These are phyloP conservation scores for Asarcornis scutulata DNA, from an alignment of 2,113 vertebrate species.

Conservation along the genomic window DNA sequence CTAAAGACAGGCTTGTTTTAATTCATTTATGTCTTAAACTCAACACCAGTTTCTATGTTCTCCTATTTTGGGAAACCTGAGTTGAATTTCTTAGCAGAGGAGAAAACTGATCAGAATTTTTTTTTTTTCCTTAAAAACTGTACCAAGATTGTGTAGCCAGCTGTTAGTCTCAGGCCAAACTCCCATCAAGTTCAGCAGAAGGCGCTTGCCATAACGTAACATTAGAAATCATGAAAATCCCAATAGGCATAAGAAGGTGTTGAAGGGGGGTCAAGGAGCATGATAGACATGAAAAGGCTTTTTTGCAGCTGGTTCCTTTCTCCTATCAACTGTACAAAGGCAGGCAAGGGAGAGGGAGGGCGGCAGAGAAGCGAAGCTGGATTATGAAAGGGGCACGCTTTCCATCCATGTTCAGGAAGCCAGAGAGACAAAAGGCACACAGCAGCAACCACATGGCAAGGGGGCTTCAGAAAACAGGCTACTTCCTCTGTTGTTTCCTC, in stretches of 20 bases:
- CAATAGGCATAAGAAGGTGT: slow-evolving; percentile 71
- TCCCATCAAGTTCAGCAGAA: neutral
- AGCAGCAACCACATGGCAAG: slow-evolving; percentile 60
- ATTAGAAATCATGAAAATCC: slow-evolving; percentile 73
- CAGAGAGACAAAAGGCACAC: slow-evolving; percentile 73
- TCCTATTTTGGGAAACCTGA: neutral
- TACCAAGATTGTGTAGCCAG: neutral
- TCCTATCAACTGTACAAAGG: slow-evolving; percentile 65
- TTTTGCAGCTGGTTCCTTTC: slow-evolving; percentile 76
- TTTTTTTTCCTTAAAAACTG: neutral
- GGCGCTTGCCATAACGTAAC: slow-evolving; percentile 53
- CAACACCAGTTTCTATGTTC: neutral
- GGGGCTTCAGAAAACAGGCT: slow-evolving; percentile 68
- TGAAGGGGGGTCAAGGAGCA: slow-evolving; percentile 77
- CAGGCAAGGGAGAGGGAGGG: neutral
- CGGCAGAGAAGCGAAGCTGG: slow-evolving; percentile 3
- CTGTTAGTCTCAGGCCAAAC: neutral
- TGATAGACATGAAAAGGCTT: slow-evolving; percentile 73
- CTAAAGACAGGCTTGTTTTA: neutral
- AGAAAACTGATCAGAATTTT: neutral
- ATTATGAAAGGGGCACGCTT: slow-evolving; percentile 55
- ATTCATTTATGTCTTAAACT: neutral
- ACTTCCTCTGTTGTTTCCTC: slow-evolving; percentile 77
- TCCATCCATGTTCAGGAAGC: slow-evolving; percentile 74
- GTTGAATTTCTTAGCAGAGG: neutral